Evolutionary conservation across 2,113 vertebrate genomes (phyloP), one percentile per base, ranked within the genome.

Genomic region (Hepsetus odoe): DNA sequence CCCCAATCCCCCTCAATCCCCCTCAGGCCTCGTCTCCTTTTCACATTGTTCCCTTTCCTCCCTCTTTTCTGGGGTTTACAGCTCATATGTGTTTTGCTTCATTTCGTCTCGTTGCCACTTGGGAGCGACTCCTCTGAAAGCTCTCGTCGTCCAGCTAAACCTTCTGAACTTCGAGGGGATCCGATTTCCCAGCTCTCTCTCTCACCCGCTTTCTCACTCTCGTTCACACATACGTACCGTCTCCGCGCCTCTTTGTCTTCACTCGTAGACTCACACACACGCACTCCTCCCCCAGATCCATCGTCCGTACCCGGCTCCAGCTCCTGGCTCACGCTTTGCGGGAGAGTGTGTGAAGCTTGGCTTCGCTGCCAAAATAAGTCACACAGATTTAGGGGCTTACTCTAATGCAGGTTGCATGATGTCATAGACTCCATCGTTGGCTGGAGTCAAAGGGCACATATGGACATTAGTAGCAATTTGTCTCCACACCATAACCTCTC

Each of bases 381-480:
- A 32, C 44, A 33, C 71, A 71, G 67, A 69, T 46, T 67, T 74
- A 74, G 35, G 32, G 49, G 70, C 61, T 66, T 59, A 42, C 56
- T 22, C 13, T 58, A 65, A 65, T 42, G n/a, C 38, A 18, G 55
- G 44, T 10, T 30, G 74, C 59, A 64, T 83, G 81, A 76, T 79
- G 76, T 83, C 81, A 71, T 74, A 55, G 28, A 44, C 58, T 44
- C 62, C 66, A 83, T 72, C 76, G 51, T 26, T 8, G 59, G 32
- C 76, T 24, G 26, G 12, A 71, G 46, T 79, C 65, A 62, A 69
- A 79, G 72, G 76, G 28, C 72, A 79, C 72, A 79, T 53, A 68
- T 79, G 76, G 65, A 75, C 76, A 49, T 76, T 71, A 76, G 81
- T 65, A 79, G 46, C 66, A 71, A 76, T 65, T 76, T 72, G 81